A percentile compares a stretch with the other conserved stretches of the same genome.
Conservation (phyloP, 2,888 invertebrate genomes). For the Drosophila testacea region DNA sequence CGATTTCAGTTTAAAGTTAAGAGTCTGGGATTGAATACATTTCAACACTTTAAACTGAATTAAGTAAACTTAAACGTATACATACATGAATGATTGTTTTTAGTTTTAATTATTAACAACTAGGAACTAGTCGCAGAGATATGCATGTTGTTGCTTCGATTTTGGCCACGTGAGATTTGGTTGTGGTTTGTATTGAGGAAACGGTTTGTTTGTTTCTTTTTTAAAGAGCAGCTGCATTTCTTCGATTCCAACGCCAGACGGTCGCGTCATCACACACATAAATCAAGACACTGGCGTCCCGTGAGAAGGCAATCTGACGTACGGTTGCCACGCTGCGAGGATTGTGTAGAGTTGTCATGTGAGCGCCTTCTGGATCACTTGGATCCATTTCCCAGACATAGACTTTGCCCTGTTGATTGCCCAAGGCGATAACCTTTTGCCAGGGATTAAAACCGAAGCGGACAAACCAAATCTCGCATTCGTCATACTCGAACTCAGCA, state of each 20-base stretch:
- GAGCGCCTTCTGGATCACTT: conserved; percentile 92
- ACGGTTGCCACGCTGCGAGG: conserved; percentile 95
- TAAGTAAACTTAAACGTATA: background rate
- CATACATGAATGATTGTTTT: background rate
- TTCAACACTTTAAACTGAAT: background rate
- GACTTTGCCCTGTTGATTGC: conserved; percentile 97
- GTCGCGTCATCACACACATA: conserved; percentile 98
- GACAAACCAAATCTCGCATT: conserved; percentile 99
- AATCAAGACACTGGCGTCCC: conserved; percentile 94
- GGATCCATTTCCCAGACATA: conserved; percentile 98
- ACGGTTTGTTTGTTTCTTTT: background rate
- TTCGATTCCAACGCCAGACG: conserved; percentile 96
- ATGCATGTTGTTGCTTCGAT: conserved; percentile 35
- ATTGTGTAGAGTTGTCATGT: conserved; percentile 93
- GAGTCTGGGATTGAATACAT: background rate
- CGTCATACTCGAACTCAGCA: conserved; percentile 96
- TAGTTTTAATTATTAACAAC: conserved; percentile 20
- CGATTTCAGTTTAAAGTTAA: background rate
- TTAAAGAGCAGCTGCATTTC: conserved; percentile 54
- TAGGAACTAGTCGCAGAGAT: conserved; percentile 61
- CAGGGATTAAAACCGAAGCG: conserved; percentile 96
- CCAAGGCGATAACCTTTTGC: conserved; percentile 96
- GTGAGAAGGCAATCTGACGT: conserved; percentile 95
- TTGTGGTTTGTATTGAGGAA: conserved; percentile 43
- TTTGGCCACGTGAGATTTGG: conserved; percentile 78